Evolutionary conservation across 2,888 invertebrate genomes (phyloP).

Genomic region (Dysmachus trigonus): DNA sequence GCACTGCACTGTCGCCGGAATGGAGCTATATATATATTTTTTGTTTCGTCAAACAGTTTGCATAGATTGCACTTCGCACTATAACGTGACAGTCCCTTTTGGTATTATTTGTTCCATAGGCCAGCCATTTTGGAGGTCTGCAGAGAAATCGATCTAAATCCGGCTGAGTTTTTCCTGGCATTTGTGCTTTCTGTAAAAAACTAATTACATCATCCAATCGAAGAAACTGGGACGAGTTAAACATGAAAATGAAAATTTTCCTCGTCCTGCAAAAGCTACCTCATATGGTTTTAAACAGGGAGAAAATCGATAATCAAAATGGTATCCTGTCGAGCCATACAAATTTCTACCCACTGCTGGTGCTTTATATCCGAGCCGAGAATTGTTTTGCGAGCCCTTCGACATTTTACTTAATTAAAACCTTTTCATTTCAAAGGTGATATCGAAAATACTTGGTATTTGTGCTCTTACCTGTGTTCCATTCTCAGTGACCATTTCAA

Average conservation of each 20-base stretch:
- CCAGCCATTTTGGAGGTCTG: conserved; percentile 40
- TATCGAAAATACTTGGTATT: background rate
- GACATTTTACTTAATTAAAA: background rate
- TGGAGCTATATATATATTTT: background rate
- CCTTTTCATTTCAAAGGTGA: background rate
- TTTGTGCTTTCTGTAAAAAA: background rate
- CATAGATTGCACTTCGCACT: background rate
- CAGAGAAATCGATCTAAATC: conserved; percentile 40
- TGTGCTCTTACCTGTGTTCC: conserved; percentile 62
- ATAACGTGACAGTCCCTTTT: background rate
- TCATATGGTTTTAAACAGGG: background rate
- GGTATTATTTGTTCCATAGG: background rate
- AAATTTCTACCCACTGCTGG: background rate
- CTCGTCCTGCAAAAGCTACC: background rate
- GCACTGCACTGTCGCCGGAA: background rate
- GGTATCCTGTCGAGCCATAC: conserved; percentile 56
- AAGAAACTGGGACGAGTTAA: background rate
- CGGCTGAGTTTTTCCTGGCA: background rate
- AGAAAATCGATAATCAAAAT: conserved; percentile 63
- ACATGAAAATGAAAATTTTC: background rate
- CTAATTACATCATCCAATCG: background rate
- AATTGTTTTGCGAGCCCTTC: background rate
- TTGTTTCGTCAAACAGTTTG: background rate
- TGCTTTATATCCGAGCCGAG: background rate
- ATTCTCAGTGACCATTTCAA: conserved; percentile 64